These are phyloP conservation scores for Nebria salina DNA, from an alignment of 2,888 invertebrate genomes.

Conservation along the genomic window DNA sequence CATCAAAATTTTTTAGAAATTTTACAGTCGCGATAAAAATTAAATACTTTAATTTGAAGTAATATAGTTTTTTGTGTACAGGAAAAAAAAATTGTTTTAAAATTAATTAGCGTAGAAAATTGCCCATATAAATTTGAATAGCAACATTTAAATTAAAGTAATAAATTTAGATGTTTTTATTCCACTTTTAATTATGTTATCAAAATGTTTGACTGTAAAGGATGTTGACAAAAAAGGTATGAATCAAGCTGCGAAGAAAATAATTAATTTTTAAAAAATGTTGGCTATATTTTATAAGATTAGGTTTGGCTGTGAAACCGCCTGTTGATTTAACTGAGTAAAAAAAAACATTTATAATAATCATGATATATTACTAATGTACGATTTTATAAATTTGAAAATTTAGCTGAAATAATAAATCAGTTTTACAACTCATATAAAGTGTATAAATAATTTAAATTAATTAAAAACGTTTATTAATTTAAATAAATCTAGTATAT, in stretches of 20 bases:
- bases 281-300: slow-evolving; percentile 2
- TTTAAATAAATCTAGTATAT: too few relatives aligned
- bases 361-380: neutral
- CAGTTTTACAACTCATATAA: neutral
- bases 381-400: neutral
- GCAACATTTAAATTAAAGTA: neutral
- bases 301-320: neutral
- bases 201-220: slow-evolving; percentile 3
- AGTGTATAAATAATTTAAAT: too few relatives aligned
- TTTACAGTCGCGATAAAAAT: neutral
- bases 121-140: slow-evolving; percentile 3
- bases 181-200: slow-evolving; percentile 7
- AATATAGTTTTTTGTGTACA: neutral
- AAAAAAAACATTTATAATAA: neutral
- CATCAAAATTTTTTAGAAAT: neutral
- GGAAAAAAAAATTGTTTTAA: neutral
- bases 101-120: neutral
- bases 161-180: neutral
- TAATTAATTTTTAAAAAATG: slow-evolving; percentile 16
- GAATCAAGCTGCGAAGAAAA: slow-evolving; percentile 10
- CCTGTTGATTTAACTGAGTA: neutral
- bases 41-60: neutral
- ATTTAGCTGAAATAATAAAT: neutral
- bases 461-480: too few relatives aligned
- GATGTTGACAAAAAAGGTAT: neutral